Percentiles rank a stretch among this genome's conserved stretches.
These are phyloP conservation scores for Brachionus koreanus DNA, from an alignment of 1,140 invertebrate species.

Conservation along the genomic window DNA sequence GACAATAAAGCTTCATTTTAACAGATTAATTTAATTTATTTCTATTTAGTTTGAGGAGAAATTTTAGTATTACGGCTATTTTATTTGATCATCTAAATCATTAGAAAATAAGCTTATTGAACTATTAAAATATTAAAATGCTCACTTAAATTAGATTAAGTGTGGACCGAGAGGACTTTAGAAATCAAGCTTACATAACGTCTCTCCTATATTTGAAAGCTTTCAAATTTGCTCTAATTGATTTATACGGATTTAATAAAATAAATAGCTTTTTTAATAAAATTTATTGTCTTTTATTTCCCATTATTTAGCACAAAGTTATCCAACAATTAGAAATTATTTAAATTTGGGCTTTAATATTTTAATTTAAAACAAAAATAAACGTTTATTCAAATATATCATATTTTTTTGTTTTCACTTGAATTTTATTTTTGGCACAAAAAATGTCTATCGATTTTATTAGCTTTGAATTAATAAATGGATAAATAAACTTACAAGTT, in stretches of 20 bases:
- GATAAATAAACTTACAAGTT: conserved; percentile 34
- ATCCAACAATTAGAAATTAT: neutral
- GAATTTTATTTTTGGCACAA: neutral
- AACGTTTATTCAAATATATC: neutral
- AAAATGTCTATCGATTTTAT: conserved; percentile 1
- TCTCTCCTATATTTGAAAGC: neutral
- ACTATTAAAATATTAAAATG: neutral
- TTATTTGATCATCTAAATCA: neutral
- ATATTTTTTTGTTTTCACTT: neutral
- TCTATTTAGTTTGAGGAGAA: neutral
- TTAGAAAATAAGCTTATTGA: neutral
- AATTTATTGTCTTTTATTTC: neutral
- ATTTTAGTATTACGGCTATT: neutral
- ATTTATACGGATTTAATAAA: conserved; percentile 5
- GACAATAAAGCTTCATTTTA: neutral
- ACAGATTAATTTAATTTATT: neutral
- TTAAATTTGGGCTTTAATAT: neutral
- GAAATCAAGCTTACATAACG: neutral
- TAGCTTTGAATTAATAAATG: conserved; percentile 5
- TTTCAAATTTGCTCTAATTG: neutral
- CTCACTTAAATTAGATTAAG: neutral
- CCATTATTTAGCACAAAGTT: neutral
- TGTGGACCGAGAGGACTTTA: neutral
- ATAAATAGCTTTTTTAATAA: neutral
- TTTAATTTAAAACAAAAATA: neutral